Conservation (phyloP, 2,888 invertebrate species). For the Brachylomia viminalis region DNA sequence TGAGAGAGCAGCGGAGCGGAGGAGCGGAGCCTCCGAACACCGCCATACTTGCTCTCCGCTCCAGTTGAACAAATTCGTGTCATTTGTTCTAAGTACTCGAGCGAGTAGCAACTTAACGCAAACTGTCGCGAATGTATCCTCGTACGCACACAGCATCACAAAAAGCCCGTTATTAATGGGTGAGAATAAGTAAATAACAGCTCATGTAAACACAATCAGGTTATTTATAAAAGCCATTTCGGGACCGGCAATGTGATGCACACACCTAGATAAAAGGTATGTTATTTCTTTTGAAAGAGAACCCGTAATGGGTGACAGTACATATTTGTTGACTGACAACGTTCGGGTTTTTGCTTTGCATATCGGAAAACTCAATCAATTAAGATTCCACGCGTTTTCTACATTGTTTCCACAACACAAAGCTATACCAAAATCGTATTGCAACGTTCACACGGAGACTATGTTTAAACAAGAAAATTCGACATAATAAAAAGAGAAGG, state of each 20-base stretch:
- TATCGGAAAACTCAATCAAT: constrained; percentile 35
- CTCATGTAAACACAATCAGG: constrained; percentile 42
- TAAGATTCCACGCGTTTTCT: constrained; percentile 25
- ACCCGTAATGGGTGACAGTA: constrained; percentile 18
- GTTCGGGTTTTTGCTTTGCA: constrained; percentile 26
- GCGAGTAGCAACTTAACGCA: constrained; percentile 76
- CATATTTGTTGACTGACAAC: constrained; percentile 36
- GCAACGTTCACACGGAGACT: constrained; percentile 25
- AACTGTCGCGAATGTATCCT: constrained; percentile 19
- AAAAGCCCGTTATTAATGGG: constrained; percentile 34
- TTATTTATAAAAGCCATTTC: constrained; percentile 39
- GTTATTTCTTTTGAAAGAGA: constrained; percentile 37
- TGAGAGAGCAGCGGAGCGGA: constrained; percentile 69
- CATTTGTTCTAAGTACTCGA: constrained; percentile 80
- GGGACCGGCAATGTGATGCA: constrained; percentile 8
- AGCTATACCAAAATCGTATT: constrained; percentile 32
- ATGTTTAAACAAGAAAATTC: constrained; percentile 15
- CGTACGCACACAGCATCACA: constrained; percentile 17
- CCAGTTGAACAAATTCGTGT: constrained; percentile 82
- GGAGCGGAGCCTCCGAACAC: constrained; percentile 61
- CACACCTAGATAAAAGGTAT: constrained; percentile 24
- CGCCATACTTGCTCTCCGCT: constrained; percentile 75
- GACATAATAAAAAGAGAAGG: constrained; percentile 26
- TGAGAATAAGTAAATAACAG: constrained; percentile 33
- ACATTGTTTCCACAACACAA: constrained; percentile 37